Conservation (phyloP, 2,113 vertebrate species). For the Lepidothrix coronata region DNA sequence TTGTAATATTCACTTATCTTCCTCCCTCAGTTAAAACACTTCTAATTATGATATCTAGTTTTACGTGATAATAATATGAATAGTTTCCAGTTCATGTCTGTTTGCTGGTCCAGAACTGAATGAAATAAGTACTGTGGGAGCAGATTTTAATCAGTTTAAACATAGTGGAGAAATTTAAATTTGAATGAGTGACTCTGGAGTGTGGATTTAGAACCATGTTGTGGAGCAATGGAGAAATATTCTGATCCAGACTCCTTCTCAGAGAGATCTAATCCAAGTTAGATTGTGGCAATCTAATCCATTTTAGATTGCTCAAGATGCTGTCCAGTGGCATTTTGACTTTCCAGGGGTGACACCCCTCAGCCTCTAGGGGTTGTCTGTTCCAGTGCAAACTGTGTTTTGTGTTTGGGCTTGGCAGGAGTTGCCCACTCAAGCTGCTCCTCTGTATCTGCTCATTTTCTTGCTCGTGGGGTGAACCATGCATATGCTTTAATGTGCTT, state of each 20-base stretch:
- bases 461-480: background rate
- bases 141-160: background rate
- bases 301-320: background rate
- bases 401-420: background rate
- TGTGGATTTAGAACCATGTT: background rate
- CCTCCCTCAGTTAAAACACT: background rate
- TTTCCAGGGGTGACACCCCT: background rate
- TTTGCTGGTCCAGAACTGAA: background rate
- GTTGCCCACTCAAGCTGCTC: background rate
- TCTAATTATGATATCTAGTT: background rate
- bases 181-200: background rate
- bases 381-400: background rate
- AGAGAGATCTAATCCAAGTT: background rate
- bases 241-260: background rate
- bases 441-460: background rate
- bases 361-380: accelerated
- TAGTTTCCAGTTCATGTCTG: background rate
- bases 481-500: background rate
- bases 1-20: background rate
- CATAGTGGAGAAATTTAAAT: background rate
- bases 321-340: background rate
- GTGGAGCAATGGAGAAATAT: background rate
- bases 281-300: too few relatives aligned
- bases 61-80: background rate
- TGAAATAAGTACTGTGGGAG: background rate